Conservation (phyloP, 1,140 invertebrate genomes). For the Hirudo medicinalis region DNA sequence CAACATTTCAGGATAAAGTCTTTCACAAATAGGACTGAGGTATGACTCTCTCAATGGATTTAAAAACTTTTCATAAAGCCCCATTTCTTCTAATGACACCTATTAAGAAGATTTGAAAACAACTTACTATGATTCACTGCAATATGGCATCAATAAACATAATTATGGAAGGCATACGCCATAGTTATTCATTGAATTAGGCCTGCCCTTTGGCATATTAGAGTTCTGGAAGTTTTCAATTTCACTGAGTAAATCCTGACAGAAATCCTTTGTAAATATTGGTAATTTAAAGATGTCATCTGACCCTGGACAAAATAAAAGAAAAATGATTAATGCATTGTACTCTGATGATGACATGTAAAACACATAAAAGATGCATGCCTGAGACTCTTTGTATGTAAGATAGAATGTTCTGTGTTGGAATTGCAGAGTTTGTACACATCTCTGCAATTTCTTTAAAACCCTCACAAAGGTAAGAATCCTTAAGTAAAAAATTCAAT, state of each 20-base stretch:
- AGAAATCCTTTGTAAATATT: constrained; percentile 41
- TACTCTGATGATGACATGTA: no score
- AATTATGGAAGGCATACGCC: constrained; percentile 34
- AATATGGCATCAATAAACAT: not conserved
- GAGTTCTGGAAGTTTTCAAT: constrained; percentile 38
- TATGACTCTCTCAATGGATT: constrained; percentile 34
- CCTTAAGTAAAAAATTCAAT: no score
- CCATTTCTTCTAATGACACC: constrained; percentile 24
- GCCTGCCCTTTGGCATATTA: constrained; percentile 39
- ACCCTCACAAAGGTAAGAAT: no score
- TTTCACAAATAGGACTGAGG: constrained; percentile 32
- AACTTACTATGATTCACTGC: not conserved
- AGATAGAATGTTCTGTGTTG: not conserved
- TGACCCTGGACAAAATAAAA: constrained; percentile 24
- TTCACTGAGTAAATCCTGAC: constrained; percentile 37
- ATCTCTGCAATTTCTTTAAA: no score
- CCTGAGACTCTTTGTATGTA: no score
- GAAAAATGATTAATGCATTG: no score
- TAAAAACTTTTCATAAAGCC: constrained; percentile 40
- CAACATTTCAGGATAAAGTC: constrained; percentile 37
- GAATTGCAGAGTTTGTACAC: no score
- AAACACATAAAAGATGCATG: no score
- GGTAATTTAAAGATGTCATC: constrained; percentile 35
- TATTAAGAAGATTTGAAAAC: not conserved
- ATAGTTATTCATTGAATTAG: constrained; percentile 45